phyloP scores from a whole-genome alignment of 2,797 vertebrate genomes.

The Anguilla megastoma region DNA sequence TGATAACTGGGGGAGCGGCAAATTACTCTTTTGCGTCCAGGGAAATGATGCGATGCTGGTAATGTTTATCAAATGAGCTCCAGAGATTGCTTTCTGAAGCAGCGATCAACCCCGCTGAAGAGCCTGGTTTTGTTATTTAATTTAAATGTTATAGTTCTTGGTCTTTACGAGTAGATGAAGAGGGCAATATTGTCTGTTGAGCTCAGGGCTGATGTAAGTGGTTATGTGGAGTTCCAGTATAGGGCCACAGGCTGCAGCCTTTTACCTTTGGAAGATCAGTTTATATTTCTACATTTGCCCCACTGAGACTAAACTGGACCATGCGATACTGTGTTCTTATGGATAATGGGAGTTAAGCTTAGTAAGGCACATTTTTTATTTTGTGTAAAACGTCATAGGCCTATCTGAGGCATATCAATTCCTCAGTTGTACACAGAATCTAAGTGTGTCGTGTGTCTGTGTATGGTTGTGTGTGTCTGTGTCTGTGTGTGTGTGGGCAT shows the following conservation, averaged over 20 bases:
- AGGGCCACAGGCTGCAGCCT: not conserved
- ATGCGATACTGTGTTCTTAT: not conserved
- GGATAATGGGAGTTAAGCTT: not conserved
- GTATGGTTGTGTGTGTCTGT: not conserved
- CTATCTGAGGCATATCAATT: not conserved
- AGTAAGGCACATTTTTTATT: not conserved
- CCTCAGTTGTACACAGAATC: not conserved
- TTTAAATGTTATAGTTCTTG: slow-evolving; percentile 30
- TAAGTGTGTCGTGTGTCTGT: not conserved
- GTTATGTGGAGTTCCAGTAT: not conserved
- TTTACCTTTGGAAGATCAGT: not conserved
- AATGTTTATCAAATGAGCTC: slow-evolving; percentile 36
- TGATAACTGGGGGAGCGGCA: not conserved
- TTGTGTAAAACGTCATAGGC: not conserved
- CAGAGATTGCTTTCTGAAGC: slow-evolving; percentile 12
- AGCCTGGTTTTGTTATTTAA: slow-evolving; percentile 30
- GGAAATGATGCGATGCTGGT: slow-evolving; percentile 29
- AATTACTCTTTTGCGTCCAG: not conserved
- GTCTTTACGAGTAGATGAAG: not conserved
- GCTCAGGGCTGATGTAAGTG: not conserved
- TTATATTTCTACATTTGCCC: not conserved
- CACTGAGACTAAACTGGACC: not conserved
- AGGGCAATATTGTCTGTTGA: not conserved
- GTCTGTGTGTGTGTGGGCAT: not conserved
- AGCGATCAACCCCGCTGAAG: not conserved